Evolutionary conservation across 92 coral and sea anemone species (phyloP), one percentile per base, ranked within the genome.

Genomic region (Scolanthus callimorphus): DNA sequence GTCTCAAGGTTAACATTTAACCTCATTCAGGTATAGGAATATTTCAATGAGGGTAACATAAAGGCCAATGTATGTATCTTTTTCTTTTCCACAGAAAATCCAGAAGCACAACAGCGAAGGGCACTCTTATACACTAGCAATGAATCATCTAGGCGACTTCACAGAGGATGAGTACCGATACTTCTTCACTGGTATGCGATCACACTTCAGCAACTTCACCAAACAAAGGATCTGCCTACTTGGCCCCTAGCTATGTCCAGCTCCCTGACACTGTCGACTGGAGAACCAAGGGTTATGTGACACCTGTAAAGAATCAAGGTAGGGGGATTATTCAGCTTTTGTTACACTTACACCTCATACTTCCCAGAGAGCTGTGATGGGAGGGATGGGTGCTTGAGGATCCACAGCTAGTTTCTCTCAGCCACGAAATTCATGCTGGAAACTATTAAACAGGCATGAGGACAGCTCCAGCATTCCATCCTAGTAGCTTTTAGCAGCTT

Each of bases 281-380:
- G 97, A 84, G 97, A 30, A 77, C 61, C 17, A 55, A 80, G 29
- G 97, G 97, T 39, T 84, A 78, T 27, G 97, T 90, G n/a, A 90
- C 97, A 15, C 79, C 78, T 6, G 97, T 90, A 1, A 86, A 90
- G 61, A 78, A 90, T 38, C 97, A 90, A 65, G 90, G 97, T 90
- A 70, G 12, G 70, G 23, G 24, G 8, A 31, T n/a, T n/a, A n/a
- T n/a, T n/a, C n/a, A n/a, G n/a, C n/a, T n/a, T n/a, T n/a, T 15
- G 2, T 19, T 13, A 19, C n/a, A n/a, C n/a, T n/a, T 34, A 34
- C 41, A 6, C 15, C 8, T 34, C 41, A 34, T 34, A 15, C 41
- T 6, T 34, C 6, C 41, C 41, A 6, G 22, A 19, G 22, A 6
- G 23, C 22, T 11, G 17, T 20, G 52, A 46, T 15, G 15, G 43